Conservation (phyloP, 2,888 invertebrate species). For the Cybosia mesomella region DNA sequence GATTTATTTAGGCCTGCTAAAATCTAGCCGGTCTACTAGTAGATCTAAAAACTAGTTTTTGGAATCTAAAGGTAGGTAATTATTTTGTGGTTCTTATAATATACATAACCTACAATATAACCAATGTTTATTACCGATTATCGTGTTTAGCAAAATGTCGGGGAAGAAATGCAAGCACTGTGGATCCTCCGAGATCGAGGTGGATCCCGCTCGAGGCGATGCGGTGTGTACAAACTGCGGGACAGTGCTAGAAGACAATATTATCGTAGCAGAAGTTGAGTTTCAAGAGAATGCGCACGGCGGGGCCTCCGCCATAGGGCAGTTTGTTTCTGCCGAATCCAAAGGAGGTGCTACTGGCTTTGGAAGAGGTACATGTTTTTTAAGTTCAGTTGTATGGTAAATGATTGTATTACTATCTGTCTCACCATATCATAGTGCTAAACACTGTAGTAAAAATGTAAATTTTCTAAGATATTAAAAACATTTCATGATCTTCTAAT, state of each 20-base stretch:
- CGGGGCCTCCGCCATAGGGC: constrained; percentile 95
- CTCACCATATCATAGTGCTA: not conserved
- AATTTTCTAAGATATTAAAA: not conserved
- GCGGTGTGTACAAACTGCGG: constrained; percentile 98
- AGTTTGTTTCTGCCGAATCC: constrained; percentile 96
- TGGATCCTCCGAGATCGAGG: constrained; percentile 96
- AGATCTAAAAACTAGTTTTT: not conserved
- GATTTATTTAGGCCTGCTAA: not conserved
- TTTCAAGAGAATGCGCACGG: constrained; percentile 98
- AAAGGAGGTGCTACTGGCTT: constrained; percentile 94
- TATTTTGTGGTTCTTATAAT: not conserved
- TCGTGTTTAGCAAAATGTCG: constrained; percentile 65
- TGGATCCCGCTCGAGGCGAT: constrained; percentile 97
- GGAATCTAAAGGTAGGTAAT: constrained; percentile 7
- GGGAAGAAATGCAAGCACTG: constrained; percentile 95
- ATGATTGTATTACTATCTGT: not conserved
- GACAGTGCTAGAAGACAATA: constrained; percentile 97
- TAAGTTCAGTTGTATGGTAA: not conserved
- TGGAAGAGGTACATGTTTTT: constrained; percentile 87
- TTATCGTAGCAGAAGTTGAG: constrained; percentile 98
- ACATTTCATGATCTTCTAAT: too few species aligned
- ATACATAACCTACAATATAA: constrained; percentile 31
- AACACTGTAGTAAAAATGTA: not conserved
- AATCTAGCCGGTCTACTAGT: not conserved
- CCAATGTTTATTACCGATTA: constrained; percentile 33